Evolutionary conservation across 37 sponge, comb jelly and placozoan genomes (phyloP), one percentile per base, ranked within the genome.

Genomic region (Aplysina aerophoba): DNA sequence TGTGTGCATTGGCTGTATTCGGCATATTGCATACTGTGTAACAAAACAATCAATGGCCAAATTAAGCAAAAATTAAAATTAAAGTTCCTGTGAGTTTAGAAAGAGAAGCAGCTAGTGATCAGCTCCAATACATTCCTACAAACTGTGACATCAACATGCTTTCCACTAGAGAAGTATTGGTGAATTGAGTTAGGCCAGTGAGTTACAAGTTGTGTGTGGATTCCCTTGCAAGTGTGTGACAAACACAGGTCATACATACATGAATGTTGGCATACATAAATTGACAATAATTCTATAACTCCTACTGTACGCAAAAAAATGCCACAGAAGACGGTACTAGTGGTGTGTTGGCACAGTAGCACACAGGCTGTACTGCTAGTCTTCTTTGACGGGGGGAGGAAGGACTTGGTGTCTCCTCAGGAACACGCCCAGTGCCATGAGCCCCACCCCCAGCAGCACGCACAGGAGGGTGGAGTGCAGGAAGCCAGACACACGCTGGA

Each of bases 291-390:
- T n/a, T n/a, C 35, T 15, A 36, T 73, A 36, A 4, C 35, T 73
- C 35, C 83, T 59, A 40, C 94, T 91, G 12, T 80, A 36, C 33
- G 75, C 14, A 36, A 35, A 44, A 44, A n/a, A n/a, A n/a, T 68
- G 55, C 84, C 83, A 88, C 88, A 86, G 83, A 64, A 15, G 53
- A 28, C 30, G 30, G 20, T 96, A 60, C 15, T 90, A 17, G n/a
- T 66, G 20, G 94, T 84, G 83, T 16, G 94, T 93, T 62, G 94
- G 92, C 40, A 90, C 94, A 69, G 85, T 84, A 55, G 71, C 91
- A 28, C 85, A 90, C 27, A 87, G 83, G 73, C 90, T 96, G 41
- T 91, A 96, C 57, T 94, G 93, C 78, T 75, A 75, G 53, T 75
- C 78, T 75, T 50, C 78, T 16, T 75, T 75, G 41, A 53, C 50